A percentile compares a stretch with the other conserved stretches of the same genome.
Conservation (phyloP, 1,140 invertebrate genomes). For the Diorhabda sublineata region DNA sequence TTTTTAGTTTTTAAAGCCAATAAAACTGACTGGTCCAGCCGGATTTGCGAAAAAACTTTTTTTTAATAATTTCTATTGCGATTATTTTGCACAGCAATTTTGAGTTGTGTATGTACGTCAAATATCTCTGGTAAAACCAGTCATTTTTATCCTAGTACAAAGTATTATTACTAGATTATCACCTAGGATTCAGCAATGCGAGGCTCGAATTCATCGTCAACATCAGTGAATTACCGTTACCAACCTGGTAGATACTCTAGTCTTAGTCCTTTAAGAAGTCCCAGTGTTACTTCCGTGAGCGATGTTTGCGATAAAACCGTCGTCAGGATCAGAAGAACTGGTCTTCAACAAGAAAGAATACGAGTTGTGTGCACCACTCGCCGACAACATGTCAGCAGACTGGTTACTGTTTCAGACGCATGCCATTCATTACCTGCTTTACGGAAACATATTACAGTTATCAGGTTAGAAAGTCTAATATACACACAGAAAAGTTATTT, state of each 20-base stretch:
- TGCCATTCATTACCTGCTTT: conserved; percentile 39
- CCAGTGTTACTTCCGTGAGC: conserved; percentile 23
- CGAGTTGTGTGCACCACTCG: conserved; percentile 46
- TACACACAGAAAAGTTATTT: background rate
- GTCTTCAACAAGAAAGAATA: conserved; percentile 41
- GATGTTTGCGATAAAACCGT: conserved; percentile 40
- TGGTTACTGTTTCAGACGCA: conserved; percentile 44
- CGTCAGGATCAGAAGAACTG: conserved; percentile 41
- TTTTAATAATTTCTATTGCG: no score
- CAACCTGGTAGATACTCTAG: conserved; percentile 24
- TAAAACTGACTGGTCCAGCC: no score
- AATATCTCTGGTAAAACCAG: no score
- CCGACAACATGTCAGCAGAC: conserved; percentile 43
- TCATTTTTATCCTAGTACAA: no score
- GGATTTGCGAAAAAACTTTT: no score
- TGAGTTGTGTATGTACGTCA: no score
- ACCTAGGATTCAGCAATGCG: conserved; percentile 9
- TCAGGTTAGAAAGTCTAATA: conserved; percentile 37
- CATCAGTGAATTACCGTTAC: conserved; percentile 20
- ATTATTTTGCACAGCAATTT: no score
- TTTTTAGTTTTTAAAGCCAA: no score
- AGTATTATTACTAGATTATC: background rate
- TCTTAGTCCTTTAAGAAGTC: conserved; percentile 24
- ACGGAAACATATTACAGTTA: conserved; percentile 45
- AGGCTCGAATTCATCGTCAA: conserved; percentile 13